A percentile compares a stretch with the other conserved stretches of the same genome.
Conservation (phyloP, 2,888 invertebrate species). For the Pyrocoelia pectoralis region DNA sequence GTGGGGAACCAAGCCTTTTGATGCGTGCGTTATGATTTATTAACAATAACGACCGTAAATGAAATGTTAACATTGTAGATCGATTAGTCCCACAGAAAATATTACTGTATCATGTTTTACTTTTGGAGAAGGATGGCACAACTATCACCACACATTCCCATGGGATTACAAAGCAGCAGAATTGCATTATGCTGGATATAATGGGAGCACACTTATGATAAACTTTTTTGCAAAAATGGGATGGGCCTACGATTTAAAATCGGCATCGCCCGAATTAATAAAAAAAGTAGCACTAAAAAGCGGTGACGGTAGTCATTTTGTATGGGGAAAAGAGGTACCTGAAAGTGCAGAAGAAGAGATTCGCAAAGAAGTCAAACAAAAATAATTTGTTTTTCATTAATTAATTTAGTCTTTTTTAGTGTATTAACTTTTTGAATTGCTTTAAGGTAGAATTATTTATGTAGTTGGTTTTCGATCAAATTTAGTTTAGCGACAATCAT, state of each 20-base stretch:
- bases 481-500: too few species aligned
- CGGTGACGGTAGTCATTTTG: constrained; percentile 68
- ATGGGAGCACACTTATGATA: constrained; percentile 70
- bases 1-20: constrained; percentile 79
- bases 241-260: constrained; percentile 81
- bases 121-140: constrained; percentile 86
- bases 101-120: constrained; percentile 74
- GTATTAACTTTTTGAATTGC: too few species aligned
- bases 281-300: constrained; percentile 73
- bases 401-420: too few species aligned
- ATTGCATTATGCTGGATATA: constrained; percentile 66
- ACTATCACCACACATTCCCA: constrained; percentile 94
- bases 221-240: constrained; percentile 74
- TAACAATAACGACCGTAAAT: background rate
- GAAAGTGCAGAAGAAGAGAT: constrained; percentile 4
- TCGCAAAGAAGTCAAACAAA: background rate
- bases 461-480: too few species aligned
- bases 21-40: constrained; percentile 62
- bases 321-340: constrained; percentile 51
- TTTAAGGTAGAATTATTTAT: too few species aligned
- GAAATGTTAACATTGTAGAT: constrained; percentile 29
- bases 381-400: background rate
- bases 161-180: constrained; percentile 94
- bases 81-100: constrained; percentile 82
- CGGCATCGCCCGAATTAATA: constrained; percentile 72